These are phyloP conservation scores for Typhlichthys subterraneus DNA, from an alignment of 2,797 vertebrate species.

Conservation along the genomic window DNA sequence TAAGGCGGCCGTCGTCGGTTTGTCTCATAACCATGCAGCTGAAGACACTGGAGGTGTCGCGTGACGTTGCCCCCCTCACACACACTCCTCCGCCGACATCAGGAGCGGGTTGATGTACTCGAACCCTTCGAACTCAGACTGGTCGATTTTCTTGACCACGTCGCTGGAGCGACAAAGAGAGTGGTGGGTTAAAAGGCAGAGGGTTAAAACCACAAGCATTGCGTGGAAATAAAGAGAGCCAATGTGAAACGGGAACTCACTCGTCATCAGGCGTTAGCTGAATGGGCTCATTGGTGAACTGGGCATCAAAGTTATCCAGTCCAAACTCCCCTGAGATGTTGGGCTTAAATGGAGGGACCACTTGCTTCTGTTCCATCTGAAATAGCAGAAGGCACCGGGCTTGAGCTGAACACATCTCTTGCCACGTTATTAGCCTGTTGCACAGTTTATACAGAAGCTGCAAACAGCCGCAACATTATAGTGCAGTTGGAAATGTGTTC, in stretches of 20 bases:
- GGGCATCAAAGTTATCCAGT: slow-evolving; percentile 97
- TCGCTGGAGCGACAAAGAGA: slow-evolving; percentile 77
- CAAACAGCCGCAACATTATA: not conserved
- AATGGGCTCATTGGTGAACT: slow-evolving; percentile 98
- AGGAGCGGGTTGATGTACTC: slow-evolving; percentile 98
- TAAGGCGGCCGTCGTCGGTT: slow-evolving; percentile 53
- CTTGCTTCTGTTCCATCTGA: slow-evolving; percentile 98
- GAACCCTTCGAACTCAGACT: slow-evolving; percentile 98
- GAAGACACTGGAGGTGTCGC: slow-evolving; percentile 51
- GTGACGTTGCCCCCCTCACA: slow-evolving; percentile 71
- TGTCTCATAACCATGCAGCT: slow-evolving; percentile 69
- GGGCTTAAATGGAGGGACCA: slow-evolving; percentile 98
- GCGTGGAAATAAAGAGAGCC: not conserved
- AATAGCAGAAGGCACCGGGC: slow-evolving; percentile 47
- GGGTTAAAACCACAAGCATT: not conserved
- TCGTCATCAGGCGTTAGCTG: slow-evolving; percentile 98
- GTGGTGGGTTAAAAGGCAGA: not conserved
- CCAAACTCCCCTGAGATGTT: slow-evolving; percentile 99
- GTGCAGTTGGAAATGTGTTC: not conserved
- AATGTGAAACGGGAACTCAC: slow-evolving; percentile 77
- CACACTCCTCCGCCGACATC: slow-evolving; percentile 98
- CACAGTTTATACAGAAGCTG: too few species aligned
- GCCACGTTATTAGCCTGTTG: not conserved
- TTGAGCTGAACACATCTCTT: not conserved
- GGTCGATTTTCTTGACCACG: slow-evolving; percentile 96